Conservation (phyloP, 2,797 vertebrate species). For the Takifugu ocellatus region DNA sequence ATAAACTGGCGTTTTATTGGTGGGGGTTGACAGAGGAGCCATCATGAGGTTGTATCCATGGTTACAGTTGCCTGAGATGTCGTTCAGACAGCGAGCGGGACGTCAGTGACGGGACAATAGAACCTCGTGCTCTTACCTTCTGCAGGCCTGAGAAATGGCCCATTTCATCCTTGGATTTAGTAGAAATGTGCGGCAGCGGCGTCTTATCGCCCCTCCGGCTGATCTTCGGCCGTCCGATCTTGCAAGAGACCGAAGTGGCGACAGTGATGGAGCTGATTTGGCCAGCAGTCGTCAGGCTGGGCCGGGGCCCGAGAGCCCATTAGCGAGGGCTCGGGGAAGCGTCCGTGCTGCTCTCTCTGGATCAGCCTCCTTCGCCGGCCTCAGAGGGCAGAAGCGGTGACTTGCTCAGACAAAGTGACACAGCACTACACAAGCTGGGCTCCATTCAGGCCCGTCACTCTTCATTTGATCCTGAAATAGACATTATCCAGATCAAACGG, state of each 20-base stretch:
- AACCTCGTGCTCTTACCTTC: background rate
- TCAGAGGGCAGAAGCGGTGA: constrained; percentile 26
- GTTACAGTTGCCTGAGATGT: constrained; percentile 55
- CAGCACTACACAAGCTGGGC: constrained; percentile 1
- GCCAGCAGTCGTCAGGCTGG: constrained; percentile 33
- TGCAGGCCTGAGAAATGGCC: constrained; percentile 7
- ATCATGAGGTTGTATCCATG: constrained; percentile 41
- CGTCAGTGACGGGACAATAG: constrained; percentile 34
- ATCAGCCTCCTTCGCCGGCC: constrained; percentile 23
- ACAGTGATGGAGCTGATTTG: constrained; percentile 20
- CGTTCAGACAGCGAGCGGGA: constrained; percentile 46
- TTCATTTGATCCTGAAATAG: background rate
- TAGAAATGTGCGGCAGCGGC: too few relatives aligned
- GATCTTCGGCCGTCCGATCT: too few relatives aligned
- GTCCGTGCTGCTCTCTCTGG: constrained; percentile 14
- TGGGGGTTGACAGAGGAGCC: constrained; percentile 39
- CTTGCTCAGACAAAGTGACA: constrained; percentile 6
- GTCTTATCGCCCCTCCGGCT: too few relatives aligned
- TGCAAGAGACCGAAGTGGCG: constrained; percentile 14
- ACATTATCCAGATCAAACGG: background rate
- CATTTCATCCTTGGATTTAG: constrained; percentile 1
- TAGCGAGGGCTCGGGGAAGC: constrained; percentile 30
- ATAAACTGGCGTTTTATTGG: constrained; percentile 64
- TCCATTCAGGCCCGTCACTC: background rate
- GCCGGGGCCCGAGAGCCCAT: constrained; percentile 43